Percentiles rank a stretch among this genome's conserved stretches.
phyloP scores from a whole-genome alignment of 2,113 vertebrate species.

The Nothobranchius furzeri region DNA sequence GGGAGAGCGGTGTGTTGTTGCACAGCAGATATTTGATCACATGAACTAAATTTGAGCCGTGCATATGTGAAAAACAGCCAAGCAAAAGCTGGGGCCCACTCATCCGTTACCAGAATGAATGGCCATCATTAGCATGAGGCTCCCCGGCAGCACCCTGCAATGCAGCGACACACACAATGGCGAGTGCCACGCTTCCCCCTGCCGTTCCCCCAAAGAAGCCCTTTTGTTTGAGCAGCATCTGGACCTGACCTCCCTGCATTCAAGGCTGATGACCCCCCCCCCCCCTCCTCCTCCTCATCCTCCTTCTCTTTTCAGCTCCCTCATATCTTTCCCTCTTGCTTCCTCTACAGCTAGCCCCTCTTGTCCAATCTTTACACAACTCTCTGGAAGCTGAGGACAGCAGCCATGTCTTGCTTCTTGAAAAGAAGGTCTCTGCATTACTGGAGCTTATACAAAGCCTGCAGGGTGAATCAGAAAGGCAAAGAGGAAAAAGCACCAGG shows the following conservation, averaged over 20 bases:
- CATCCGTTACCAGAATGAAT: slow-evolving; percentile 85
- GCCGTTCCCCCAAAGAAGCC: slow-evolving; percentile 86
- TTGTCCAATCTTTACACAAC: slow-evolving; percentile 57
- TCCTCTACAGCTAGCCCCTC: slow-evolving; percentile 44
- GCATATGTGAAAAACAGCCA: slow-evolving; percentile 55
- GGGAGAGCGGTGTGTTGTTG: slow-evolving; percentile 13
- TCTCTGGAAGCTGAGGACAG: slow-evolving; percentile 53
- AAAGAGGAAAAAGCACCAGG: slow-evolving; percentile 72
- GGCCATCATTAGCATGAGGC: slow-evolving; percentile 92
- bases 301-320: slow-evolving; percentile 19
- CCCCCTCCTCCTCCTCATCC: slow-evolving; percentile 41
- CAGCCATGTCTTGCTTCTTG: slow-evolving; percentile 75
- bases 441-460: slow-evolving; percentile 85
- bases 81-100: slow-evolving; percentile 76
- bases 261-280: slow-evolving; percentile 79
- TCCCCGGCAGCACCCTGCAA: slow-evolving; percentile 92
- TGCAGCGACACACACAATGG: slow-evolving; percentile 88
- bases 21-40: slow-evolving; percentile 35
- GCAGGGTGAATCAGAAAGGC: slow-evolving; percentile 83
- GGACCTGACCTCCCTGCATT: slow-evolving; percentile 88
- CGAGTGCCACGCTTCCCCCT: slow-evolving; percentile 90
- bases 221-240: slow-evolving; percentile 94
- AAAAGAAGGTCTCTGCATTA: slow-evolving; percentile 78
- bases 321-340: slow-evolving; percentile 59
- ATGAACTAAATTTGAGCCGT: slow-evolving; percentile 50